Percentiles rank a stretch among this genome's conserved stretches.
Evolutionary conservation across 2,797 vertebrate species (phyloP).

Genomic region (Eulemur rubriventer): DNA sequence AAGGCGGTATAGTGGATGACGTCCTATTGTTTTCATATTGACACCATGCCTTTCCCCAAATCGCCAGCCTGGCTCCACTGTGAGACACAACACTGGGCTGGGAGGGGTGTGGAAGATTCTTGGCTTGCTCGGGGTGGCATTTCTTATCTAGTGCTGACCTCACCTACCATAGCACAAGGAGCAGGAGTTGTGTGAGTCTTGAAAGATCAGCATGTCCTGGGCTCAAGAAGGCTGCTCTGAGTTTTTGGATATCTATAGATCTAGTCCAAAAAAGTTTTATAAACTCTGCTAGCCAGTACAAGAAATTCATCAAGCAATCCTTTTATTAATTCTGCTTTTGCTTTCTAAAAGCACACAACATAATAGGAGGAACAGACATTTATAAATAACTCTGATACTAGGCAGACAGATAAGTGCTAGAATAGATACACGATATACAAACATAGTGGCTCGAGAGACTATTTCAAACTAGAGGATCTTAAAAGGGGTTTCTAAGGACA

Average conservation of each 20-base stretch:
- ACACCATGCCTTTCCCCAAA: neutral
- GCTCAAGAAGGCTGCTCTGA: neutral
- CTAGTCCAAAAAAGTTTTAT: neutral
- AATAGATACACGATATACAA: neutral
- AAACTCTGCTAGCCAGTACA: neutral
- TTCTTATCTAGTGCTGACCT: conserved; percentile 60
- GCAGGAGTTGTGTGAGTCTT: neutral
- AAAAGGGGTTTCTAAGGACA: neutral
- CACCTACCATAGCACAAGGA: neutral
- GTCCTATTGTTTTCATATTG: neutral
- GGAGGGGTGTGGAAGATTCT: neutral
- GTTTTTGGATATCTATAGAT: neutral
- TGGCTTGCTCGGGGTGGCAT: neutral
- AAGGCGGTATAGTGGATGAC: neutral
- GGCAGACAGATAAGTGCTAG: neutral
- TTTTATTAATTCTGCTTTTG: conserved; percentile 17
- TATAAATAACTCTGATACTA: conserved; percentile 48
- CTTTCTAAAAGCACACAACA: neutral
- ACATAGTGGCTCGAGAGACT: neutral
- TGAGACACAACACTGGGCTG: conserved; percentile 26
- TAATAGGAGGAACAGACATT: neutral
- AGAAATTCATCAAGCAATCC: neutral
- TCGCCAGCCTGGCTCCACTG: conserved; percentile 15
- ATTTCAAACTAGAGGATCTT: neutral
- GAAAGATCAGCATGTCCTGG: conserved; percentile 11